Conservation (phyloP, 2,888 invertebrate genomes). For the Tortrix viridana region DNA sequence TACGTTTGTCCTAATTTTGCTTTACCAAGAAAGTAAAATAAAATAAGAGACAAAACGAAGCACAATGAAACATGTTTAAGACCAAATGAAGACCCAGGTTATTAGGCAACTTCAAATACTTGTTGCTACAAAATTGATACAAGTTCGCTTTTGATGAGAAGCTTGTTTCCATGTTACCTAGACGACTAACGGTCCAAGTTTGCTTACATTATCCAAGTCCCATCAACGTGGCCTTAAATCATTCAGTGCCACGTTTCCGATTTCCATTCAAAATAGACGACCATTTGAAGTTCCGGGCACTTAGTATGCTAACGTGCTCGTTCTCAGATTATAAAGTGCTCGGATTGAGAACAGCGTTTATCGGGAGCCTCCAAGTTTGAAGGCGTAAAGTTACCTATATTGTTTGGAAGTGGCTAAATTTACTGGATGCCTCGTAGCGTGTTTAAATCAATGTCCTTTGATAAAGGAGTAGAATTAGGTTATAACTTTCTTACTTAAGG, state of each 20-base stretch:
- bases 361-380: conserved; percentile 8
- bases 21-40: too few relatives aligned
- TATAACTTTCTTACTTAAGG: background rate
- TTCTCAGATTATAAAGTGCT: conserved; percentile 9
- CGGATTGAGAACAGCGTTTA: conserved; percentile 4
- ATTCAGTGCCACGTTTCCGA: background rate
- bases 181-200: too few relatives aligned
- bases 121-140: too few relatives aligned
- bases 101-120: too few relatives aligned
- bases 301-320: conserved; percentile 3
- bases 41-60: too few relatives aligned
- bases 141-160: too few relatives aligned
- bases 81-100: too few relatives aligned
- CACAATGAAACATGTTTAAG: too few relatives aligned
- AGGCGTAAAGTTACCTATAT: conserved; percentile 23
- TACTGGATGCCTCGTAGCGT: conserved; percentile 4
- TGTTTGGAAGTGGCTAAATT: conserved; percentile 17
- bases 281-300: background rate
- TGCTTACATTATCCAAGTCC: too few relatives aligned
- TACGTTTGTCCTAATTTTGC: too few relatives aligned
- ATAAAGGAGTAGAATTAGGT: background rate
- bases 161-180: too few relatives aligned
- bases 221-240: too few relatives aligned
- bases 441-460: conserved; percentile 20
- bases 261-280: background rate